phyloP scores from a whole-genome alignment of 2,113 vertebrate genomes.

The Callipepla californica region DNA sequence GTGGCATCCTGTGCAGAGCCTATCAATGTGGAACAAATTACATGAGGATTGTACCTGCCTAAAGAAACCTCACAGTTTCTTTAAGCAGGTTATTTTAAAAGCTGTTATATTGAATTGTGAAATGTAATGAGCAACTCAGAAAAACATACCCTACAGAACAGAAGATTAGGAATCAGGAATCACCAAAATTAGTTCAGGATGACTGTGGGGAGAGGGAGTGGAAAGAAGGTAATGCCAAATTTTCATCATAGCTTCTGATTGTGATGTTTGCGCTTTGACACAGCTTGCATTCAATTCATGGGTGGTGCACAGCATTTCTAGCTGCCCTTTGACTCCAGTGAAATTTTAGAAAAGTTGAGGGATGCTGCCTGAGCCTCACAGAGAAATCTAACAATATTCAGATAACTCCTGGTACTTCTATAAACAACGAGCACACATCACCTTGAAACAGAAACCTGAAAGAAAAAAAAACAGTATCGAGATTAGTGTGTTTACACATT shows the following conservation, averaged over 20 bases:
- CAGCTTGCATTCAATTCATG: background rate
- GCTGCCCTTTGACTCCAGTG: background rate
- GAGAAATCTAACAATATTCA: background rate
- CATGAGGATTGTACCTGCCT: background rate
- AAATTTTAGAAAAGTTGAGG: background rate
- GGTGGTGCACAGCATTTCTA: background rate
- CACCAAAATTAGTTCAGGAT: background rate
- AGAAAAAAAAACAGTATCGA: background rate
- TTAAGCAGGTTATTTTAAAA: slow-evolving; percentile 4
- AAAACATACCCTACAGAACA: background rate
- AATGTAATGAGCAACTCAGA: background rate
- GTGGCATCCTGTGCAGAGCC: background rate
- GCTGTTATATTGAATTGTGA: slow-evolving; percentile 14
- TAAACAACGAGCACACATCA: background rate
- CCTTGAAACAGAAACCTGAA: background rate
- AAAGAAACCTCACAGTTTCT: background rate
- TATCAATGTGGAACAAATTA: background rate
- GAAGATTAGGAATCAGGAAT: slow-evolving; percentile 20
- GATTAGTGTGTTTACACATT: background rate
- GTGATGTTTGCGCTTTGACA: background rate
- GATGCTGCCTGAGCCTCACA: background rate
- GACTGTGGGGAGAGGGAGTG: background rate
- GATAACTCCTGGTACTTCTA: background rate
- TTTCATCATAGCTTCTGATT: background rate
- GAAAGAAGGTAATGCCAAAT: background rate